Conservation (phyloP, 2,113 vertebrate species). For the Ochotona curzoniae region DNA sequence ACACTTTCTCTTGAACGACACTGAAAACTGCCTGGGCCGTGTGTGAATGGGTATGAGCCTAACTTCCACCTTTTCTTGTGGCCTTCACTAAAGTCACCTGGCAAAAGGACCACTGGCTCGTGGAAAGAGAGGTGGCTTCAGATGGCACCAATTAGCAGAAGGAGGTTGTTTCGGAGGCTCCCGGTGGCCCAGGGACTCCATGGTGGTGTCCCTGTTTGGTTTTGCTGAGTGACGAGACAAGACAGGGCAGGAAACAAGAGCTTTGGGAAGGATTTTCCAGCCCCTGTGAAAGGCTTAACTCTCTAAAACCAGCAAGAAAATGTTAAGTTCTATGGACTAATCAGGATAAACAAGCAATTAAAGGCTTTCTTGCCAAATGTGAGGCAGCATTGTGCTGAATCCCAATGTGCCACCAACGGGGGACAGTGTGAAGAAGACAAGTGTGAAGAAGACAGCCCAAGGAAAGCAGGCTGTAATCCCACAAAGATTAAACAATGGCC, state of each 20-base stretch:
- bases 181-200: fast-evolving
- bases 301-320: slow-evolving; percentile 46
- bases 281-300: slow-evolving; percentile 41
- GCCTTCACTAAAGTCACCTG: neutral
- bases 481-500: neutral
- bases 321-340: slow-evolving; percentile 53
- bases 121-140: neutral
- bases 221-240: slow-evolving; percentile 32
- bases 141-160: neutral
- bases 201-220: neutral
- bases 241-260: slow-evolving; percentile 50
- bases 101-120: neutral
- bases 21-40: neutral
- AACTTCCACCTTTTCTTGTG: neutral
- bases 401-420: neutral
- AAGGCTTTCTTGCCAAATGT: slow-evolving; percentile 61
- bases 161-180: fast-evolving
- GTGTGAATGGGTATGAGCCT: neutral
- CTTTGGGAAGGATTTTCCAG: slow-evolving; percentile 46
- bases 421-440: neutral
- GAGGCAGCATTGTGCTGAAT: neutral
- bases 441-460: neutral
- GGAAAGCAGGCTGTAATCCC: neutral
- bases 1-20: neutral
- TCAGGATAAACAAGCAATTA: slow-evolving; percentile 70